These are phyloP conservation scores for Oscheius sp. DNA, from an alignment of 2,888 invertebrate species.

Conservation along the genomic window DNA sequence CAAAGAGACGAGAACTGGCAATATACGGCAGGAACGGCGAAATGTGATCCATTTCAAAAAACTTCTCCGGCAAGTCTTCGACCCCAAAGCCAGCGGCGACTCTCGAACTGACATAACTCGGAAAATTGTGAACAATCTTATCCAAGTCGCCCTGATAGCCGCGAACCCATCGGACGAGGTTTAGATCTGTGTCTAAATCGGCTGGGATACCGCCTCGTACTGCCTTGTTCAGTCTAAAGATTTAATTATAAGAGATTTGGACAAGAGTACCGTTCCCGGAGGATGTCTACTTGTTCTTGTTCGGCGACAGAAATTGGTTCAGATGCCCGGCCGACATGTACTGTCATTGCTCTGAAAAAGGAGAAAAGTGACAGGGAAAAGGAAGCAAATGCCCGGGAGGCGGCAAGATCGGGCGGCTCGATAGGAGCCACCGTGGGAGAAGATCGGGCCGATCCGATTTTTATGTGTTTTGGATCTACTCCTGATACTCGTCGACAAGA, in stretches of 20 bases:
- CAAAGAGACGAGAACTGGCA: slow-evolving; percentile 53
- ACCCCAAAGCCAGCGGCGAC: slow-evolving; percentile 59
- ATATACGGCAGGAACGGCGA: slow-evolving; percentile 50
- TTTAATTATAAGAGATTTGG: too few relatives aligned
- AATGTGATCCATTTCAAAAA: slow-evolving; percentile 50
- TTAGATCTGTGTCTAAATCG: slow-evolving; percentile 62
- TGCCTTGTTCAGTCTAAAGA: slow-evolving; percentile 39
- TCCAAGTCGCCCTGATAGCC: slow-evolving; percentile 55
- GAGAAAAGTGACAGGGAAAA: too few relatives aligned
- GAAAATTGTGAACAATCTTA: slow-evolving; percentile 51
- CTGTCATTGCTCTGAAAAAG: slow-evolving; percentile 4
- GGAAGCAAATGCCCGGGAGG: too few relatives aligned
- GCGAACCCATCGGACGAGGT: slow-evolving; percentile 59
- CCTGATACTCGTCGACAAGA: background rate
- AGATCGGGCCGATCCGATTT: background rate
- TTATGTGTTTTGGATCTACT: background rate
- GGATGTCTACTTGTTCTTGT: background rate
- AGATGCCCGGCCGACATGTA: slow-evolving; percentile 4
- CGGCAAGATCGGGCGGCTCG: too few relatives aligned
- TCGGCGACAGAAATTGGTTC: slow-evolving; percentile 11
- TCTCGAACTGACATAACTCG: slow-evolving; percentile 51
- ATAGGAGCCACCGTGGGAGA: background rate
- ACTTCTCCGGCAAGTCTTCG: slow-evolving; percentile 49
- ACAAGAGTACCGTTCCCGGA: slow-evolving; percentile 1
- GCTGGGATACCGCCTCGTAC: slow-evolving; percentile 53